A percentile compares a stretch with the other conserved stretches of the same genome.
These are phyloP conservation scores for Therioaphis trifolii DNA, from an alignment of 2,888 invertebrate species.

Conservation along the genomic window DNA sequence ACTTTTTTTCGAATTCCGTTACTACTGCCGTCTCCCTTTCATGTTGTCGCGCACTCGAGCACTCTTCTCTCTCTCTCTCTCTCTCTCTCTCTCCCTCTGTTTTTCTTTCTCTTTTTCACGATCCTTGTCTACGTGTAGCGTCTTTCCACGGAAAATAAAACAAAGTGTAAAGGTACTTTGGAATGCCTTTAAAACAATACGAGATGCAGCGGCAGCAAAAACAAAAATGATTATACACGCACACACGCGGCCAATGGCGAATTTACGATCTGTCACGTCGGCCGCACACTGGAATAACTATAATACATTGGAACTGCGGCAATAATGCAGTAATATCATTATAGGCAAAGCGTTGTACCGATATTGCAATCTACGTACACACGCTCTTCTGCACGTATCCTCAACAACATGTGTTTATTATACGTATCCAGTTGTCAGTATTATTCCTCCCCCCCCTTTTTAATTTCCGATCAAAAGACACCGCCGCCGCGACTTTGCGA, in stretches of 20 bases:
- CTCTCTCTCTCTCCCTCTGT: neutral
- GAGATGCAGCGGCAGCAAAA: too few relatives aligned
- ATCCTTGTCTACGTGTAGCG: too few relatives aligned
- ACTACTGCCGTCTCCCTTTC: neutral
- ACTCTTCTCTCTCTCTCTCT: neutral
- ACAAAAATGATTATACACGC: neutral
- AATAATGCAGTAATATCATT: neutral
- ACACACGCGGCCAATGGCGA: neutral
- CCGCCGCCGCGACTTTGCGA: neutral
- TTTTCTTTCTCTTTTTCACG: too few relatives aligned
- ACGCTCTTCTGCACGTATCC: neutral
- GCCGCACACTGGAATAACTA: neutral
- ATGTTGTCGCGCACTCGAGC: too few relatives aligned
- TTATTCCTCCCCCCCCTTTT: neutral
- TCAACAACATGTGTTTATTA: neutral
- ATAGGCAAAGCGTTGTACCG: too few relatives aligned
- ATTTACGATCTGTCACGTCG: slow-evolving; percentile 40
- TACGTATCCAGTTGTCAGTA: neutral
- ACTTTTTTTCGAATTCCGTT: slow-evolving; percentile 30
- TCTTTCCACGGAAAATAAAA: too few relatives aligned
- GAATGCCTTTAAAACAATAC: too few relatives aligned
- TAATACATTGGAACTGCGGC: too few relatives aligned
- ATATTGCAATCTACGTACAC: too few relatives aligned
- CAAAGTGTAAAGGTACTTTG: too few relatives aligned
- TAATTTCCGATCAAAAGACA: neutral